These are phyloP conservation scores for Simalia tracyae DNA, from an alignment of 2,797 vertebrate genomes.

Conservation along the genomic window DNA sequence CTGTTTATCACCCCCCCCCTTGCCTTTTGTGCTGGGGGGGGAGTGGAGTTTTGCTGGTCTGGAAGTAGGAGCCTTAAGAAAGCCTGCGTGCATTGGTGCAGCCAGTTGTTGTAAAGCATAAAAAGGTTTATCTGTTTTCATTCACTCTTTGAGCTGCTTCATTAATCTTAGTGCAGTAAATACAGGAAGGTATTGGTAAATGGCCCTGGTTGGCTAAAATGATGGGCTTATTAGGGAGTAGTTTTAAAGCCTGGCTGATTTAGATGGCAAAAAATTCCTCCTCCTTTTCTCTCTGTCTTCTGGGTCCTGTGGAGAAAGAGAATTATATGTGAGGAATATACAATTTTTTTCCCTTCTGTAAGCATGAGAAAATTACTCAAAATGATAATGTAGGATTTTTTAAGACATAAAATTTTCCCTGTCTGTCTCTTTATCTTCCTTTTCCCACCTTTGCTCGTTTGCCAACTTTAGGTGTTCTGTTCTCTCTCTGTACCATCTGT, in stretches of 20 bases:
- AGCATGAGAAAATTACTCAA: neutral
- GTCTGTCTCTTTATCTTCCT: neutral
- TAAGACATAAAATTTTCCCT: neutral
- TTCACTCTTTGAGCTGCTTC: constrained; percentile 57
- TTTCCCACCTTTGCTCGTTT: neutral
- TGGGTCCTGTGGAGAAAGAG: neutral
- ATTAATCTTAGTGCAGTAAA: constrained; percentile 44
- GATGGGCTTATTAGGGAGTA: neutral
- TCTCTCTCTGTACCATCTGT: neutral
- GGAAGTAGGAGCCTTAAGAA: constrained; percentile 47
- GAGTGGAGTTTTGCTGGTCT: constrained; percentile 59
- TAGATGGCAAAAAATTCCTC: neutral
- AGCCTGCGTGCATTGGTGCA: constrained; percentile 22
- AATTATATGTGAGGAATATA: neutral
- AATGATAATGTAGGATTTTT: neutral
- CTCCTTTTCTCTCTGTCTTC: neutral
- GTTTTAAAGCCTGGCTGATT: neutral
- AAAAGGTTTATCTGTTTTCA: constrained; percentile 47
- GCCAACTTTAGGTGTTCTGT: neutral
- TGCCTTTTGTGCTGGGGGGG: constrained; percentile 62
- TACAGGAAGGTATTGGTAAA: constrained; percentile 13
- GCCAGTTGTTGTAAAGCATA: constrained; percentile 45
- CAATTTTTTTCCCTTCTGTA: neutral
- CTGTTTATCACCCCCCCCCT: constrained; percentile 57
- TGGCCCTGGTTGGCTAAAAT: neutral